Percentiles rank a stretch among this genome's conserved stretches.
These are phyloP conservation scores for Notoglanidium macrostoma DNA, from an alignment of 2,797 vertebrate genomes.

Conservation along the genomic window DNA sequence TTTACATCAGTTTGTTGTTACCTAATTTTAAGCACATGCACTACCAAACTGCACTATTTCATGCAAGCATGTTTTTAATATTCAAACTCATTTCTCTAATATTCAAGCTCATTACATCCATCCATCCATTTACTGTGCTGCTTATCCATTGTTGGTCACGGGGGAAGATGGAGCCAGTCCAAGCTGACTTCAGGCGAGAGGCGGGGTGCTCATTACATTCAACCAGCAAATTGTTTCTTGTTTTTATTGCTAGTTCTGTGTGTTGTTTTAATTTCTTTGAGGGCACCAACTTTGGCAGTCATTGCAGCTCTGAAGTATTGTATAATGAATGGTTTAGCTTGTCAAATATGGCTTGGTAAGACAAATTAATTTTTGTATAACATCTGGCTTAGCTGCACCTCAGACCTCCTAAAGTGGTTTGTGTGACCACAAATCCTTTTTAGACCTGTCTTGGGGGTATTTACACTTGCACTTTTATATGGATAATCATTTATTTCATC, in stretches of 20 bases:
- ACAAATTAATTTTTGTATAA: background rate
- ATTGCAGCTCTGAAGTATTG: background rate
- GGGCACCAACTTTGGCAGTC: background rate
- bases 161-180: too few species aligned
- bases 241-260: background rate
- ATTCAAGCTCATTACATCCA: background rate
- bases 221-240: background rate
- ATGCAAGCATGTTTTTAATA: background rate
- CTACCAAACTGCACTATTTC: background rate
- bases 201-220: background rate
- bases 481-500: constrained; percentile 10
- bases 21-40: background rate
- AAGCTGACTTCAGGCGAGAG: too few species aligned
- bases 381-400: constrained; percentile 1
- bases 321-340: background rate
- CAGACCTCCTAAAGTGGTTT: background rate
- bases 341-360: background rate
- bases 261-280: background rate
- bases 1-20: background rate
- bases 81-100: background rate
- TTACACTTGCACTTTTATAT: background rate
- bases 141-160: too few species aligned
- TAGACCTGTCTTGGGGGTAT: background rate
- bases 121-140: too few species aligned
- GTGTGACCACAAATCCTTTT: constrained; percentile 2